Evolutionary conservation across 2,797 vertebrate genomes (phyloP), one percentile per base, ranked within the genome.

Genomic region (Tapera naevia): DNA sequence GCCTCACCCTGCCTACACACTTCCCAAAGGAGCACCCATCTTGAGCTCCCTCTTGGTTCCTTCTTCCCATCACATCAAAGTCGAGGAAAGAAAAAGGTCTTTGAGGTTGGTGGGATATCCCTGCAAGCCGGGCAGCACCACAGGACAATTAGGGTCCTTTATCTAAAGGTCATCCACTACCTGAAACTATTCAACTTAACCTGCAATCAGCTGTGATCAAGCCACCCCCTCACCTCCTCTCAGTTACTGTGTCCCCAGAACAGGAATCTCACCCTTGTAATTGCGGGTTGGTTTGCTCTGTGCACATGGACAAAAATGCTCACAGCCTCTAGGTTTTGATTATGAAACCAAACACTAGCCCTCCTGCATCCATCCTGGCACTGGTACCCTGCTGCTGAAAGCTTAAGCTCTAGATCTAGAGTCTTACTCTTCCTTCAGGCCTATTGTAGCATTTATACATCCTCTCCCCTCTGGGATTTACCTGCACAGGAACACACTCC

Each of bases 361-460:
- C 33, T 70, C n/a, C 21, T 6, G 3, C 16, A 16, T 35, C 32
- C 33, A n/a, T 37, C 16, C 27, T 65, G 67, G 41, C 48, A 66
- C 46, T 0, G 25, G 35, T 12, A 64, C 15, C 75, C 53, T n/a
- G 64, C 46, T 46, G 57, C 24, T 64, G 64, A 48, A 82, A 56
- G 28, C 56, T 91, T 48, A 57, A 32, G 35, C 46, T 43, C 37
- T 9, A 79, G 18, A 67, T 35, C 11, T 22, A 74, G 45, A 9
- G 12, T 39, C 39, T 67, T 11, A 35, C 3, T 37, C 61, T 75
- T 80, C 46, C 58, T 21, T 17, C 91, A 88, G 33, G 27, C 9
- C 25, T 46, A 1, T 3, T 0, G 3, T 3, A 67, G 65, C 16
- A 57, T 43, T 67, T 19, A 7, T 28, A 54, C 2, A 6, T 51